These are phyloP conservation scores for Tipula vernalis DNA, from an alignment of 2,888 invertebrate genomes.

Conservation along the genomic window DNA sequence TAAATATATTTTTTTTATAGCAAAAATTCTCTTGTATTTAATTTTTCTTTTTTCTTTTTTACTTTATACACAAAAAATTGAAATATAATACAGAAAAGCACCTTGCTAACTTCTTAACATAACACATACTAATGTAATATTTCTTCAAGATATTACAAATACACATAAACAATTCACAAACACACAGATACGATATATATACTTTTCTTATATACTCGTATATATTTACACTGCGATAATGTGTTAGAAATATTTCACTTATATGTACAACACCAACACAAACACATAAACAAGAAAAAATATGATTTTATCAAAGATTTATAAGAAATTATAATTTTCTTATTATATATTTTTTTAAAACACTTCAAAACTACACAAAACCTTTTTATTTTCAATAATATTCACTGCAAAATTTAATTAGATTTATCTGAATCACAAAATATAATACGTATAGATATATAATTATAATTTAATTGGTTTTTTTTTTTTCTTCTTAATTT, in stretches of 20 bases:
- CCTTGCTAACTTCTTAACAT: conserved; percentile 7
- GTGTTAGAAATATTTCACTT: conserved; percentile 9
- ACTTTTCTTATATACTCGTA: background rate
- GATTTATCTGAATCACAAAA: background rate
- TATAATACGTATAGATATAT: background rate
- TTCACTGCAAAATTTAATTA: background rate
- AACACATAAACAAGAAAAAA: background rate
- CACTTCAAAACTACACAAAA: background rate
- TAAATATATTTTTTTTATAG: background rate
- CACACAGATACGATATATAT: background rate
- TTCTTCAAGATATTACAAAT: background rate
- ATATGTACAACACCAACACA: background rate
- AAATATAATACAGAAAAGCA: background rate
- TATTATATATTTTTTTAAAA: background rate
- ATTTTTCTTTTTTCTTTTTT: background rate
- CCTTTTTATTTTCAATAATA: background rate
- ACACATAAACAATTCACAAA: background rate
- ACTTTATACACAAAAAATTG: background rate
- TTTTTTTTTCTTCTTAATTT: background rate
- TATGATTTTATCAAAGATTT: background rate
- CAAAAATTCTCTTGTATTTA: background rate
- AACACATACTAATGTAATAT: background rate
- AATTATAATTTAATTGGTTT: background rate
- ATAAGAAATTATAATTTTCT: background rate
- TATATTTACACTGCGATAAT: background rate